Percentiles rank a stretch among this genome's conserved stretches.
phyloP scores from a whole-genome alignment of 2,888 invertebrate genomes.

The Oasisia sp. region DNA sequence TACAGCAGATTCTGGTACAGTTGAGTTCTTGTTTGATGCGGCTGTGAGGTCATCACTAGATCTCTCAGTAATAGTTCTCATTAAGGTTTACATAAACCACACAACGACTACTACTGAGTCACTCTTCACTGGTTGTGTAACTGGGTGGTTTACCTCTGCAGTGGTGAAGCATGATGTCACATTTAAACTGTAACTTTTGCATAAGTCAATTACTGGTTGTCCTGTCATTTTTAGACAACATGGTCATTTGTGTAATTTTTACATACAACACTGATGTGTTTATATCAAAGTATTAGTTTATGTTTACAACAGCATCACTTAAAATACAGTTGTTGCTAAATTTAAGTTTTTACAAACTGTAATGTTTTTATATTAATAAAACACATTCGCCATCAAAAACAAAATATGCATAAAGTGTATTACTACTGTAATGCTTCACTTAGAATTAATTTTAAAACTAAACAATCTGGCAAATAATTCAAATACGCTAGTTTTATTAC shows the following conservation, averaged over 20 bases:
- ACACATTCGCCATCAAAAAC: too few species aligned
- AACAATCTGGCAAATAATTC: too few species aligned
- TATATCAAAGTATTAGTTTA: too few species aligned
- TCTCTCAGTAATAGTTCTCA: not conserved
- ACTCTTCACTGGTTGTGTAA: not conserved
- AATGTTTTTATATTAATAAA: too few species aligned
- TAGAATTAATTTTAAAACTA: too few species aligned
- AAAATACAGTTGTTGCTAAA: too few species aligned
- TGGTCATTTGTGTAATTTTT: not conserved
- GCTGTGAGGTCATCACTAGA: not conserved
- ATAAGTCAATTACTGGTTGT: not conserved
- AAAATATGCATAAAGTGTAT: too few species aligned
- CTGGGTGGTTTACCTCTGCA: not conserved
- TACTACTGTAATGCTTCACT: too few species aligned
- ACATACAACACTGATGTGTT: not conserved
- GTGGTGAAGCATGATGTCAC: not conserved
- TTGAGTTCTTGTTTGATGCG: not conserved
- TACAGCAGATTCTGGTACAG: not conserved
- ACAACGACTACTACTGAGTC: not conserved
- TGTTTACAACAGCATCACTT: too few species aligned
- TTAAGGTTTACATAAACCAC: not conserved
- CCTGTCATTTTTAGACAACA: not conserved
- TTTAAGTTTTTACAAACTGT: too few species aligned
- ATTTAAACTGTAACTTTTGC: not conserved
- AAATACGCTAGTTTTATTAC: too few species aligned